phyloP scores from a whole-genome alignment of 2,888 invertebrate species.

The Gastracanthus pulcherrimus region DNA sequence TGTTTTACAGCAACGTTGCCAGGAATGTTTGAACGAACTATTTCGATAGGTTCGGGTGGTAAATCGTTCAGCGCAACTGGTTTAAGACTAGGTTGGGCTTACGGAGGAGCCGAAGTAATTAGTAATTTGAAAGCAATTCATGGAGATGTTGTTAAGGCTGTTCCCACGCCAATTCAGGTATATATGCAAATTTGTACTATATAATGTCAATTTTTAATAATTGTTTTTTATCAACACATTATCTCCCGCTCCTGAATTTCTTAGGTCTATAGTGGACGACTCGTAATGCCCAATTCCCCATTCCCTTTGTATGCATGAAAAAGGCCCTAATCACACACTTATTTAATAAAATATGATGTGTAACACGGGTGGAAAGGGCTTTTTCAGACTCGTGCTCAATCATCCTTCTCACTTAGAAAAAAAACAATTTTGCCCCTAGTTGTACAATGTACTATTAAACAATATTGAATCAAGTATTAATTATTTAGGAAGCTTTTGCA shows the following conservation, averaged over 20 bases:
- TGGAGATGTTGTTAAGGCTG: conserved; percentile 96
- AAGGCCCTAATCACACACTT: no score
- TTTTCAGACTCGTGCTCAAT: no score
- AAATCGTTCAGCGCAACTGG: conserved; percentile 99
- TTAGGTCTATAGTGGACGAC: no score
- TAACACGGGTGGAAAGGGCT: no score
- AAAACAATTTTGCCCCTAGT: no score
- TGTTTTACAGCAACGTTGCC: conserved; percentile 86
- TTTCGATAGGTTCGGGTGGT: conserved; percentile 97
- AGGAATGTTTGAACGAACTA: conserved; percentile 98
- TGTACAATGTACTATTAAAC: no score
- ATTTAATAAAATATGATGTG: no score
- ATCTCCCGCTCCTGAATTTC: no score
- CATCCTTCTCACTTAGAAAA: no score
- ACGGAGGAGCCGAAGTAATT: conserved; percentile 91
- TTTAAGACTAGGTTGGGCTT: conserved; percentile 98
- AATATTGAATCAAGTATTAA: no score
- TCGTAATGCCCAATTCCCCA: no score
- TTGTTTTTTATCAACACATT: neutral
- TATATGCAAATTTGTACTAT: neutral
- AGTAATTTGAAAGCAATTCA: conserved; percentile 91
- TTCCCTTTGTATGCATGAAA: no score
- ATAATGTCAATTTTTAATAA: neutral
- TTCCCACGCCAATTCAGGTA: conserved; percentile 89
- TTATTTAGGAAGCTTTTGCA: conserved; percentile 87